Base-by-base conservation (phyloP, 2,113 vertebrate species). In the Ramphastos sulfuratus region DNA sequence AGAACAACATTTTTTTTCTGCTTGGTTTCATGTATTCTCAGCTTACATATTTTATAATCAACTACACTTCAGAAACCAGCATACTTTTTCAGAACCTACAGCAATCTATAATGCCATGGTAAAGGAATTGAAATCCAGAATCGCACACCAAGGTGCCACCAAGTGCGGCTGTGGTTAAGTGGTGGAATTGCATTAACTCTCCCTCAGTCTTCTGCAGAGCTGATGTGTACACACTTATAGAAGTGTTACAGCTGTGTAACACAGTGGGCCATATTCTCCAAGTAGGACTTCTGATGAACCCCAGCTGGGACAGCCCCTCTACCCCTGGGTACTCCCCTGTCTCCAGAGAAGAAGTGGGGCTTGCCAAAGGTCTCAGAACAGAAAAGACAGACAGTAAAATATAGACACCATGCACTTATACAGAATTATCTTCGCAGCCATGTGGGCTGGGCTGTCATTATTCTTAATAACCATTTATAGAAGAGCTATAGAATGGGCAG, bases 61-160 rank as follows among this genome's bases (percentile, higher is more conserved):
- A 56, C 37, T 61, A 30, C 48, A 79, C 74, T 83, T 59, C 39
- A 84, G 52, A 90, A 89, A n/a, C 20, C 72, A 78, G 46, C 13
- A 6, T 0, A 67, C 8, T 39, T 81, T 77, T 71, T 21, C 73
- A 84, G 86, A 31, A 15, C 6, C n/a, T 37, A 28, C 2, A 4
- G n/a, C 0, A 0, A 71, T 33, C 91, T 37, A 23, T 24, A 72
- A 72, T 4, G 4, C 0, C 7, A 70, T 0, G 10, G 20, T 2
- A 48, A 79, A 82, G 52, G 70, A 78, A 56, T 13, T 1, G 0
- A 69, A 81, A 72, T 6, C 42, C 76, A 71, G 55, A 89, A 35
- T 0, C 10, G 54, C 78, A 31, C 33, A 23, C 15, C 0, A 0
- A 89, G 54, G 24, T 27, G 48, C 66, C 21, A 19, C 58, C 21